Conservation (phyloP, 53 echinoderm and acorn worm genomes). For the Zoroaster sp. region DNA sequence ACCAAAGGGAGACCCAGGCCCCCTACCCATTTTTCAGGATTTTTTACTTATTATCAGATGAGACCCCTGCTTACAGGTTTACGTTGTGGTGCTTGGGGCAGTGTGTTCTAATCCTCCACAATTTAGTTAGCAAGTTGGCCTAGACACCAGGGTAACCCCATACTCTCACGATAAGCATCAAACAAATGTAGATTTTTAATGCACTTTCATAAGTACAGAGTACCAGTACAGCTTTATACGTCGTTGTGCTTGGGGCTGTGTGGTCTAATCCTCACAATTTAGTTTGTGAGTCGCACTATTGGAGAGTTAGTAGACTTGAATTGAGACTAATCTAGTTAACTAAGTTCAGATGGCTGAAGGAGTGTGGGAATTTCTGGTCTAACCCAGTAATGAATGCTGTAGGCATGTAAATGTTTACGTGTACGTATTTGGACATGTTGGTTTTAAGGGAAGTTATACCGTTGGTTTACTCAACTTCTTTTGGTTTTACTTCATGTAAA, state of each 20-base stretch:
- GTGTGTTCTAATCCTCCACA: neutral
- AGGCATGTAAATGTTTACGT: neutral
- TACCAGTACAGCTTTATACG: neutral
- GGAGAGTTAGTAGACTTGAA: constrained; percentile 9
- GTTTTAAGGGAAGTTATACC: no score
- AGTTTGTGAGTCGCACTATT: constrained; percentile 8
- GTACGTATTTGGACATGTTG: no score
- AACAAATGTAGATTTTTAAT: no score
- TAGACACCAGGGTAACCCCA: no score
- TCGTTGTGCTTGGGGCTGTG: neutral
- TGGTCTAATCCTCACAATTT: constrained; percentile 4
- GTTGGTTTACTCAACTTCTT: no score
- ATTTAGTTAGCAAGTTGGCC: constrained; percentile 13
- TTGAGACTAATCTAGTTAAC: constrained; percentile 12
- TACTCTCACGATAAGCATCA: no score
- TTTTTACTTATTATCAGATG: no score
- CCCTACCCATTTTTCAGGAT: no score
- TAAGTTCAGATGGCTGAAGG: neutral
- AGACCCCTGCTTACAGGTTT: no score
- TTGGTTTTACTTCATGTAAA: no score
- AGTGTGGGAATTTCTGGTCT: neutral
- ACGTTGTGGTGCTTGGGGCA: neutral
- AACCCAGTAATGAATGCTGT: neutral
- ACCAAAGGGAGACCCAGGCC: no score
- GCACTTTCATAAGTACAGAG: no score